Conservation (phyloP, 2,797 vertebrate genomes). For the Menidia menidia region DNA sequence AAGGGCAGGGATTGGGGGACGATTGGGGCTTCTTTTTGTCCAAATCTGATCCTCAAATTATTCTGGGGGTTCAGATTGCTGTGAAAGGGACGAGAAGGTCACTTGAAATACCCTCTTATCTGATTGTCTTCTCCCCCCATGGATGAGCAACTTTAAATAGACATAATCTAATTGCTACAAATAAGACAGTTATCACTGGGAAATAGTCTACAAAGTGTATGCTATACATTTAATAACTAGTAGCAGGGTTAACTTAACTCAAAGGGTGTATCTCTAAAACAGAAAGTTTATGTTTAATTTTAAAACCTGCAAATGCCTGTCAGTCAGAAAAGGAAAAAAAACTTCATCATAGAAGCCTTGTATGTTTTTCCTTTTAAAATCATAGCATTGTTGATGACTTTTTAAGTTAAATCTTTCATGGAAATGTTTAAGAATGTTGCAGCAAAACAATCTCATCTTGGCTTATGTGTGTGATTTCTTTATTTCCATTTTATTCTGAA, state of each 20-base stretch:
- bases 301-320: conserved; percentile 8
- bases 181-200: conserved; percentile 87
- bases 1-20: conserved; percentile 50
- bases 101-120: conserved; percentile 97
- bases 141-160: conserved; percentile 97
- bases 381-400: background rate
- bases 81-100: conserved; percentile 96
- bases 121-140: conserved; percentile 88
- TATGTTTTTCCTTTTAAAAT: no score
- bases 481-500: conserved; percentile 61
- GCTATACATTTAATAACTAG: conserved; percentile 42
- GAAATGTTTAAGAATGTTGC: background rate
- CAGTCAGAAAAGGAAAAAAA: no score
- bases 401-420: conserved; percentile 1
- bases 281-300: conserved; percentile 16
- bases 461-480: conserved; percentile 28
- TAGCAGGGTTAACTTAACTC: conserved; percentile 43
- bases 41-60: conserved; percentile 90
- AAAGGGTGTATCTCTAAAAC: background rate
- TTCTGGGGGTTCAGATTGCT: conserved; percentile 93
- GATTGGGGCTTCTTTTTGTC: conserved; percentile 84
- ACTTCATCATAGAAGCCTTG: no score
- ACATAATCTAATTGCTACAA: conserved; percentile 94
- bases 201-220: conserved; percentile 59
- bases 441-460: background rate